A percentile compares a stretch with the other conserved stretches of the same genome.
Evolutionary conservation across 2,888 invertebrate species (phyloP).

Genomic region (Pristionchus japonicus): DNA sequence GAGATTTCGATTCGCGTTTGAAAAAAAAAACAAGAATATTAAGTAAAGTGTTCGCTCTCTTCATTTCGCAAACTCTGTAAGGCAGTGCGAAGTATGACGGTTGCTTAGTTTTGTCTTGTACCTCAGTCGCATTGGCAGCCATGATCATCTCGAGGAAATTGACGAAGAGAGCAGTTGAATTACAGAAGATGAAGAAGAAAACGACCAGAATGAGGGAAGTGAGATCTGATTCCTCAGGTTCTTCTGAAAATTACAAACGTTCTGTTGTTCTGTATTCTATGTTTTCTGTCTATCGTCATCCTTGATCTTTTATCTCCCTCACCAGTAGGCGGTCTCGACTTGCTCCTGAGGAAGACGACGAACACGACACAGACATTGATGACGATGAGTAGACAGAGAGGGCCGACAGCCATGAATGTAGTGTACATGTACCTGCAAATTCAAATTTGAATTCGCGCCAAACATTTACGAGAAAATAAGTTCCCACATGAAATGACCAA

Average conservation of each 20-base stretch:
- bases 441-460: neutral
- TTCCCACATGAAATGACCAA: neutral
- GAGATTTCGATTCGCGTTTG: too few species aligned
- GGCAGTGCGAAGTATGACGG: too few species aligned
- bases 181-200: slow-evolving; percentile 74
- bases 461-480: neutral
- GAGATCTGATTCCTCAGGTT: slow-evolving; percentile 70
- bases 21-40: too few species aligned
- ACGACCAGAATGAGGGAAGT: slow-evolving; percentile 72
- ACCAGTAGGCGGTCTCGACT: neutral
- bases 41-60: neutral
- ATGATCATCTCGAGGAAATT: slow-evolving; percentile 73
- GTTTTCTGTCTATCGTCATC: neutral
- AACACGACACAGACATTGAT: slow-evolving; percentile 71
- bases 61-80: too few species aligned
- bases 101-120: too few species aligned
- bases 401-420: slow-evolving; percentile 73
- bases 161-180: slow-evolving; percentile 72
- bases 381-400: slow-evolving; percentile 69
- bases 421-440: slow-evolving; percentile 59
- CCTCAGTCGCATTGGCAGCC: slow-evolving; percentile 16
- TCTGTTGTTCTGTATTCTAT: neutral
- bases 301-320: too few species aligned
- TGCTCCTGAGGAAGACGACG: slow-evolving; percentile 51
- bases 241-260: neutral